Evolutionary conservation across 1,140 invertebrate genomes (phyloP).

Genomic region (Aplysia californica): DNA sequence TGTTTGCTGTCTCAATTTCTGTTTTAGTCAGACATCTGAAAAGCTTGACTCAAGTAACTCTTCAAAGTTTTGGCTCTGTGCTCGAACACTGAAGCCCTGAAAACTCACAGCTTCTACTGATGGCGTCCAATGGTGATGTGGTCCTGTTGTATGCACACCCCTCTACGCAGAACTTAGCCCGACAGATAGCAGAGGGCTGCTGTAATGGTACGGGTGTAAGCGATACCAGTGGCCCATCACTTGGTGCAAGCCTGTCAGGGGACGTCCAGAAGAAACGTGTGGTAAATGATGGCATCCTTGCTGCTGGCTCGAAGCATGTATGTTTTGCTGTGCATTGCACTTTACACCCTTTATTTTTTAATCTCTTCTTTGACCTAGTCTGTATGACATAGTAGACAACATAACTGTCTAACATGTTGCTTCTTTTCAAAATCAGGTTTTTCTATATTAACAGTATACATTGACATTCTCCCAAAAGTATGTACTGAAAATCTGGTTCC

Average conservation of each 20-base stretch:
- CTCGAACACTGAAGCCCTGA: too few relatives aligned
- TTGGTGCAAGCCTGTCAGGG: not conserved
- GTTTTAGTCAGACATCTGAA: slow-evolving; percentile 9
- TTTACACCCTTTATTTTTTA: not conserved
- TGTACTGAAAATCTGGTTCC: not conserved
- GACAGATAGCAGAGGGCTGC: slow-evolving; percentile 46
- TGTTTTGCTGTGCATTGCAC: not conserved
- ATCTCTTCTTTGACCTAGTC: not conserved
- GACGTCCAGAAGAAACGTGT: not conserved
- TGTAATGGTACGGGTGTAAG: slow-evolving; percentile 22
- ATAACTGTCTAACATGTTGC: not conserved
- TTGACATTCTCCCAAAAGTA: not conserved
- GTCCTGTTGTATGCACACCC: slow-evolving; percentile 58
- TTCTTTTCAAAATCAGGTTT: not conserved
- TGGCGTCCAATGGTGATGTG: slow-evolving; percentile 31
- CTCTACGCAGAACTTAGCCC: slow-evolving; percentile 49
- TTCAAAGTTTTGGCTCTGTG: too few relatives aligned
- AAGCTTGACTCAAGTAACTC: too few relatives aligned
- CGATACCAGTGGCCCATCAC: not conserved
- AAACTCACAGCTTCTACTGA: too few relatives aligned
- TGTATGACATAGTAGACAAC: too few relatives aligned
- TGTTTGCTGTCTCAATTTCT: too few relatives aligned
- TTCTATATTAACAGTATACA: not conserved
- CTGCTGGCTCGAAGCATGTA: slow-evolving; percentile 7
- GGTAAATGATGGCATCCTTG: not conserved